Percentiles rank a stretch among this genome's conserved stretches.
These are phyloP conservation scores for Sebastes oblongus DNA, from an alignment of 2,797 vertebrate species.

Conservation along the genomic window DNA sequence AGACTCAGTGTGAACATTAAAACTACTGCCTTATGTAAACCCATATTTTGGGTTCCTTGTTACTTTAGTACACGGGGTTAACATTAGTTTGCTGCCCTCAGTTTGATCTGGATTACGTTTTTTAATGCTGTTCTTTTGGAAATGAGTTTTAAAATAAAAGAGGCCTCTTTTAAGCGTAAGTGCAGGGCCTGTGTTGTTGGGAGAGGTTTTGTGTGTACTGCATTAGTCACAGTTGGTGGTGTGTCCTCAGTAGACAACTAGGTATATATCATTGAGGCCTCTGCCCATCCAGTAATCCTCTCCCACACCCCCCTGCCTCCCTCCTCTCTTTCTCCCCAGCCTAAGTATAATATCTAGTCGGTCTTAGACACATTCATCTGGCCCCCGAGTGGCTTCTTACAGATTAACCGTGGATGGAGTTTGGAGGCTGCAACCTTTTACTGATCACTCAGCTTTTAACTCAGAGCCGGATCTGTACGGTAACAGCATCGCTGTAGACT, in stretches of 20 bases:
- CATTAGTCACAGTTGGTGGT: conserved; percentile 71
- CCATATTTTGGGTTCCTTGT: background rate
- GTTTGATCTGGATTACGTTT: background rate
- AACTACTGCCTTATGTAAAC: background rate
- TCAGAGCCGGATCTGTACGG: conserved; percentile 32
- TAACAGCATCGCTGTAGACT: conserved; percentile 57
- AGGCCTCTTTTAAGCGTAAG: conserved; percentile 2
- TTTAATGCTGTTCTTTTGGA: background rate
- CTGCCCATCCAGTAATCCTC: conserved; percentile 74
- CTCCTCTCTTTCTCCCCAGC: conserved; percentile 61
- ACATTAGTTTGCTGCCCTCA: background rate
- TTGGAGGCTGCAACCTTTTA: conserved; percentile 51
- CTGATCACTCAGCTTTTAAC: conserved; percentile 79
- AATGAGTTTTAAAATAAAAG: conserved; percentile 14
- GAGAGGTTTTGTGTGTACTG: conserved; percentile 48
- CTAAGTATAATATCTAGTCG: conserved; percentile 76
- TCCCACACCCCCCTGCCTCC: conserved; percentile 63
- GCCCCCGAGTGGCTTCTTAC: conserved; percentile 73
- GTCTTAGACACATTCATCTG: conserved; percentile 82
- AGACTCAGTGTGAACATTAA: background rate
- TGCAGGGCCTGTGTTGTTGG: conserved; percentile 19
- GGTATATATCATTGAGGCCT: conserved; percentile 78
- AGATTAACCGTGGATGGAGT: conserved; percentile 77
- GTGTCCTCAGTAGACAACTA: conserved; percentile 65
- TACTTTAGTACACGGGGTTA: background rate